Base-by-base conservation (phyloP, 1,140 invertebrate genomes). In the Aporrectodea caliginosa region DNA sequence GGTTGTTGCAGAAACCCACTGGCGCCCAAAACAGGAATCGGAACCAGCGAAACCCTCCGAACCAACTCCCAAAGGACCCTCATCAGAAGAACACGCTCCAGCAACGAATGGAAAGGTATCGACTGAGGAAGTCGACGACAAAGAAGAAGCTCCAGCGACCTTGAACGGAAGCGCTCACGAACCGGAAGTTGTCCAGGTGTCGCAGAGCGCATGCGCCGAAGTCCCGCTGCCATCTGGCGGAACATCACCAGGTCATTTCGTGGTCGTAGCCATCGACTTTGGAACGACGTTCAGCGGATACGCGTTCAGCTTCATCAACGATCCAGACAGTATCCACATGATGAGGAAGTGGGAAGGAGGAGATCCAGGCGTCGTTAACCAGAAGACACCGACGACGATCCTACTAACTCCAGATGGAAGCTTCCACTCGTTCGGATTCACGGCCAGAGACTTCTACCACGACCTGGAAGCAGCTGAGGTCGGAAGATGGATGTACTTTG, bases 261-360 rank as follows among this genome's bases (percentile, higher is more conserved):
- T 91, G 2, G 90, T 92, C 0, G 90, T 91, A 1, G 91, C 91
- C n/a, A 91, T 92, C 73, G 91, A 92, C 84, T 90, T 92, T 82
- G 91, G 91, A 1, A 92, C 91, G 0, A 91, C 91, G 0, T 92
- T 91, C 84, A 91, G 90, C 78, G 91, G 91, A 0, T 92, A 92
- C 84, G 91, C 91, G 0, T 92, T 91, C 83, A 89, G 90, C 31
- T 91, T 91, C 82, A 88, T 88, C 1, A 85, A 88, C 29, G 90
- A 91, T 82, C 89, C 89, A 1, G 89, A 90, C n/a, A 88, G 88
- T 69, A 89, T 92, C 69, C 90, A 91, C 82, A 90, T 92, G 86
- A 92, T 92, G 91, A 87, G 91, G 69, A 91, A 91, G 83, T 91
- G 90, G 88, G 91, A 92, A 85, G 91, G 91, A 22, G 90, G 90